Base-by-base conservation (phyloP, 2,888 invertebrate genomes). In the Calameuta filiformis region DNA sequence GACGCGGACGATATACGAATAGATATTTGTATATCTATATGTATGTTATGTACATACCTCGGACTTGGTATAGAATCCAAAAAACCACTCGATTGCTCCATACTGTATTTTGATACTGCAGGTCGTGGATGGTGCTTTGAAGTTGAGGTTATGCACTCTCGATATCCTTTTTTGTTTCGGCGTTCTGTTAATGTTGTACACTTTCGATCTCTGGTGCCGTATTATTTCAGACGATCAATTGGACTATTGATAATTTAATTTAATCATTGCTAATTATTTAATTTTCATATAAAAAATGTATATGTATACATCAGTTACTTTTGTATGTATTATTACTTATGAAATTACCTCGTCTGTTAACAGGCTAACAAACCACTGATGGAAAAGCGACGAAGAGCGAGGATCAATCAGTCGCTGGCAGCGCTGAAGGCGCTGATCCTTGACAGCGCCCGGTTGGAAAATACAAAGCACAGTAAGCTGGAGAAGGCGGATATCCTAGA, bases 401-500 rank as follows among this genome's bases (percentile, higher is more conserved):
- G 95, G 80, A 96, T 96, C 90, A 96, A 96, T 91, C 95, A 95
- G 91, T 95, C 95, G 89, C 92, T 96, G 88, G 95, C 95, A 84
- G 94, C 95, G 86, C 92, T 96, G 79, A 95, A 95, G 92, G 94
- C 95, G 78, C 93, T 96, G 73, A 95, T 96, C 84, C 92, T 95
- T 81, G 95, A 95, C 92, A 94, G 95, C 79, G 95, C 95, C 71
- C 94, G 94, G 90, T 93, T 92, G 86, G 94, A 93, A 92, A 94
- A 94, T 90, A 95, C 95, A 76, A 95, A 95, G 88, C 96, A 96
- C 89, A 95, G 96, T 81, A 97, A 97, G 92, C 92, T 97, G 90
- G 97, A 97, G 92, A 97, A 97, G 90, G 96, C 96, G 4, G 97
- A 97, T 91, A 97, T 97, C 85, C 92, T 97, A 81, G 97, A 97